Percentiles rank a stretch among this genome's conserved stretches.
Evolutionary conservation across 2,888 invertebrate species (phyloP).

Genomic region (Drosophila hawaiiensis): DNA sequence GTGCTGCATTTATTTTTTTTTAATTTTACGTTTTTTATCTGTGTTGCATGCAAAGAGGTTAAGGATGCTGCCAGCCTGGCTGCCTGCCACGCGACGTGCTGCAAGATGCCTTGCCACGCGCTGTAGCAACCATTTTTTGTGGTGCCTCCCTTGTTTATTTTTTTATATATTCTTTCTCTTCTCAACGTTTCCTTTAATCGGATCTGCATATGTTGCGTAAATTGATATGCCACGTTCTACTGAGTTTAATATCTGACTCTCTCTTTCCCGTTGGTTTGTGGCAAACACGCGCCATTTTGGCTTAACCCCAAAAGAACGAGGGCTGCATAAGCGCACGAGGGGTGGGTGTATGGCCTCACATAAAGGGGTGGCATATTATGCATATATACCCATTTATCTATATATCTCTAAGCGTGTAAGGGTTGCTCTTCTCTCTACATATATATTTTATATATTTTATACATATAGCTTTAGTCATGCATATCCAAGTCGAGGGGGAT

Average conservation of each 20-base stretch:
- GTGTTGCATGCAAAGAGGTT: conserved; percentile 52
- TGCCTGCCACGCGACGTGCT: conserved; percentile 72
- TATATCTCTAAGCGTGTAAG: conserved; percentile 33
- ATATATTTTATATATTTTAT: conserved; percentile 1
- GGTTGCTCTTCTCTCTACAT: conserved; percentile 49
- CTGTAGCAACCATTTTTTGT: conserved; percentile 40
- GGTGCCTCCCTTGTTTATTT: conserved; percentile 39
- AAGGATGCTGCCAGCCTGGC: conserved; percentile 45
- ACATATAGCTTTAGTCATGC: conserved; percentile 42
- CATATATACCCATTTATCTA: conserved; percentile 47
- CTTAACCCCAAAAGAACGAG: conserved; percentile 65
- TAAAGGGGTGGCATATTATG: conserved; percentile 75
- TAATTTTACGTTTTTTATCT: conserved; percentile 62
- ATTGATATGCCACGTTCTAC: conserved; percentile 64
- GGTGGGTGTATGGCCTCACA: conserved; percentile 44
- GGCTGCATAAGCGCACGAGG: conserved; percentile 43
- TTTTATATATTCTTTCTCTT: conserved; percentile 19
- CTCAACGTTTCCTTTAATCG: conserved; percentile 53
- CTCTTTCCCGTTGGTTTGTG: conserved; percentile 23
- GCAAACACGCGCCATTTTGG: conserved; percentile 73
- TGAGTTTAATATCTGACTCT: conserved; percentile 36
- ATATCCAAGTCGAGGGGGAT: conserved; percentile 39
- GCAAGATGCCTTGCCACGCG: conserved; percentile 49
- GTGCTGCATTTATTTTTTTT: conserved; percentile 41
- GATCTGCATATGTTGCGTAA: conserved; percentile 80